These are phyloP conservation scores for Globia sparganii DNA, from an alignment of 2,888 invertebrate species.

Conservation along the genomic window DNA sequence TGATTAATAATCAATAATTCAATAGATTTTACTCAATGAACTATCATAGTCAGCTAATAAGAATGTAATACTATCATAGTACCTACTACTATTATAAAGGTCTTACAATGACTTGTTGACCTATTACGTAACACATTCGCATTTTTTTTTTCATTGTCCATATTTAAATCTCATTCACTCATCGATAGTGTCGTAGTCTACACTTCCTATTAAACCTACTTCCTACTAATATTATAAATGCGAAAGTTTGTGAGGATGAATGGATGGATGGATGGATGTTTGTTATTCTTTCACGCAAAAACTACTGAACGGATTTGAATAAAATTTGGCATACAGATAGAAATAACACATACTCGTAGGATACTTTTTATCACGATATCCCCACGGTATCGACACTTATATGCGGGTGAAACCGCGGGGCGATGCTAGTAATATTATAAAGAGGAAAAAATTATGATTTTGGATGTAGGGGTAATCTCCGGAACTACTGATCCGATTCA, in stretches of 20 bases:
- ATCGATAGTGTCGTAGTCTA: background rate
- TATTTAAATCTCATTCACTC: background rate
- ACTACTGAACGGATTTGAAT: no score
- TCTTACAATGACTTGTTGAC: slow-evolving; percentile 9
- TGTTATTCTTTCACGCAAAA: no score
- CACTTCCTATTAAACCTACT: no score
- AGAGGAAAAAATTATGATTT: background rate
- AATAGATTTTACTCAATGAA: slow-evolving; percentile 17
- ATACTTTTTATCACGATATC: no score
- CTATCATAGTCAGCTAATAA: slow-evolving; percentile 8
- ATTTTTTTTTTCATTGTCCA: background rate
- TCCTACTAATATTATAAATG: no score
- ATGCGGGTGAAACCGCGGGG: no score
- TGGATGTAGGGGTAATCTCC: background rate
- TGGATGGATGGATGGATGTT: no score
- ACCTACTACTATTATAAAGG: background rate
- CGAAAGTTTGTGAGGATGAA: no score
- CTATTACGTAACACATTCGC: slow-evolving; percentile 25
- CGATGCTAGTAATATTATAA: background rate
- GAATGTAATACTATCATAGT: slow-evolving; percentile 16
- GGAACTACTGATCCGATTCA: background rate
- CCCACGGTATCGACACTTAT: no score
- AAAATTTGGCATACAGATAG: no score
- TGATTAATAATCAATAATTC: slow-evolving; percentile 3
- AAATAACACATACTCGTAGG: no score